Conservation (phyloP, 2,888 invertebrate species). For the Antheraea assamensis region DNA sequence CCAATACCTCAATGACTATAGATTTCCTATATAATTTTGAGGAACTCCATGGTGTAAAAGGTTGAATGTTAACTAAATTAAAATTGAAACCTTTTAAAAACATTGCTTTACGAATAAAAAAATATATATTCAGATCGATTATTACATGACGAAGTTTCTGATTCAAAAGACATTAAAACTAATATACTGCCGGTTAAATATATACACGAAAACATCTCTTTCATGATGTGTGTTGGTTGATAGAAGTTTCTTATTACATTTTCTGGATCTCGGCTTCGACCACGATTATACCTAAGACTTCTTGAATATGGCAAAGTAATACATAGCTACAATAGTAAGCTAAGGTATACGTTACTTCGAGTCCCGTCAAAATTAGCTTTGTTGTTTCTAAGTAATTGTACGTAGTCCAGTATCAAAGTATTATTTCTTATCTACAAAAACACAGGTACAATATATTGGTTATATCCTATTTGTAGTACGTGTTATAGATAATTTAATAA, state of each 20-base stretch:
- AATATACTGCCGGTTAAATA: neutral
- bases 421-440: neutral
- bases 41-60: too few species aligned
- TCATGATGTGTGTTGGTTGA: neutral
- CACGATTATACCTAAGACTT: neutral
- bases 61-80: too few species aligned
- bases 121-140: too few species aligned
- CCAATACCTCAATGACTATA: too few species aligned
- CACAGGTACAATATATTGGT: neutral
- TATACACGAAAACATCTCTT: neutral
- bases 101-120: too few species aligned
- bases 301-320: neutral
- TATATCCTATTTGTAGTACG: neutral
- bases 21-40: too few species aligned
- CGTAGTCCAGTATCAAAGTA: neutral
- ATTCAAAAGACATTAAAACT: too few species aligned
- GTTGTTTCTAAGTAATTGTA: neutral
- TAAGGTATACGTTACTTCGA: neutral
- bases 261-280: neutral
- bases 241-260: neutral
- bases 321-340: neutral
- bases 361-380: neutral
- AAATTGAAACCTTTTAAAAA: too few species aligned
- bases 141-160: too few species aligned
- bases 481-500: too few species aligned